Base-by-base conservation (phyloP, 2,113 vertebrate species). In the Lepisosteus oculatus region DNA sequence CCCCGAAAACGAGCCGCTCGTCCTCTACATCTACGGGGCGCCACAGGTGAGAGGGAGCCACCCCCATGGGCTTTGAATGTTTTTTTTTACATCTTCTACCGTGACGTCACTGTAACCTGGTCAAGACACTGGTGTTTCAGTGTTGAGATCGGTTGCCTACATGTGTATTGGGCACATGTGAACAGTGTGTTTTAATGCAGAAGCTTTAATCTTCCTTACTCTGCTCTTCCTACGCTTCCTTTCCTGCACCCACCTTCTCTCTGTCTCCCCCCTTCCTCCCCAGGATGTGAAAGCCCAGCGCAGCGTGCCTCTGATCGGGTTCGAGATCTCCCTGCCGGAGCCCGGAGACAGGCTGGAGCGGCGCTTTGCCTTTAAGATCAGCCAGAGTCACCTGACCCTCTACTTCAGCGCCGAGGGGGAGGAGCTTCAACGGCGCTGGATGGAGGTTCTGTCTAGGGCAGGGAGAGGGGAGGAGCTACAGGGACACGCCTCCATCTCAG, bases 201-300 rank as follows among this genome's bases (percentile, higher is more conserved):
- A 41, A 17, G 4, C 56, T 43, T 43, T 57, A 59, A 43, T 54
- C 41, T 47, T 55, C 14, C 44, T 63, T 15, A 55, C 6, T 55
- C 13, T 7, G 56, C 6, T 67, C 41, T 15, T 44, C 43, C 1
- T 68, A 4, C 17, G 6, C 3, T 64, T 64, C 4, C 13, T 29
- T 14, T 14, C 12, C 6, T 41, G 65, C 29, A 29, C 29, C 29
- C 1, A 29, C 51, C 13, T 43, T 29, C 56, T 64, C 43, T 54
- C 29, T 43, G 8, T 66, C 3, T 3, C 8, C 66, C 17, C 75
- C 12, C 71, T 7, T 5, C 71, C 68, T 47, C 4, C 2, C 6
- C 78, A 97, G 95, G 95, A 97, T 14, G 95, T 96, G 61, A 96
- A 96, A 83, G 95, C 95, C 14, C 94, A 95, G 84, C 93, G 95